Evolutionary conservation across 1,140 invertebrate species (phyloP).

Genomic region (Nebria ingens): DNA sequence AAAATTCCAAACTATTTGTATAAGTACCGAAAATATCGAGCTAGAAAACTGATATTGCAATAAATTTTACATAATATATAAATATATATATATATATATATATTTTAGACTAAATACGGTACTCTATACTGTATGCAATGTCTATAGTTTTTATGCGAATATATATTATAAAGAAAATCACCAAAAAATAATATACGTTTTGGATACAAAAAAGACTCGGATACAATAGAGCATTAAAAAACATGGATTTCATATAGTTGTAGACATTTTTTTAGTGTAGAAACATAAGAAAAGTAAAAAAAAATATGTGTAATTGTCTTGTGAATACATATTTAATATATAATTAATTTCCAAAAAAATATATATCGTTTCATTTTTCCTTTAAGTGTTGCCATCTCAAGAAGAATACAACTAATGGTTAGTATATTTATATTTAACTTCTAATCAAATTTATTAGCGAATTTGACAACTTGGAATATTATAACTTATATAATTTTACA

Average conservation of each 20-base stretch:
- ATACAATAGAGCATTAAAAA: conserved; percentile 5
- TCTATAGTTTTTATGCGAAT: conserved; percentile 5
- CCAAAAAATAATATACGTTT: background rate
- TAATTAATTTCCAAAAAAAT: conserved; percentile 24
- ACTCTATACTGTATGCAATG: background rate
- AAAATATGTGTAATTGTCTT: conserved; percentile 23
- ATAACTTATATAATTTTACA: too few relatives aligned
- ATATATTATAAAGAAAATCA: background rate
- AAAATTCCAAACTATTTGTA: background rate
- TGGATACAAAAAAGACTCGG: background rate
- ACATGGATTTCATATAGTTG: background rate
- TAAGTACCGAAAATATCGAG: background rate
- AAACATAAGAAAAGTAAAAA: conserved; percentile 2
- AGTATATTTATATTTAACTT: too few relatives aligned
- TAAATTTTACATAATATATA: too few relatives aligned
- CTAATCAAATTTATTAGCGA: too few relatives aligned
- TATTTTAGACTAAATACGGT: conserved; percentile 3
- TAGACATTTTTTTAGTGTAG: conserved; percentile 7
- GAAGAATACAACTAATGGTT: too few relatives aligned
- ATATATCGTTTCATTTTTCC: background rate
- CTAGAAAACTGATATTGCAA: background rate
- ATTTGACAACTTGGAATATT: background rate
- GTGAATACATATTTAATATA: conserved; percentile 34
- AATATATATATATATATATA: too few relatives aligned
- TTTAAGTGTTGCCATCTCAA: too few relatives aligned